Evolutionary conservation across 2,888 invertebrate genomes (phyloP), one percentile per base, ranked within the genome.

Genomic region (Phragmatobia fuliginosa): DNA sequence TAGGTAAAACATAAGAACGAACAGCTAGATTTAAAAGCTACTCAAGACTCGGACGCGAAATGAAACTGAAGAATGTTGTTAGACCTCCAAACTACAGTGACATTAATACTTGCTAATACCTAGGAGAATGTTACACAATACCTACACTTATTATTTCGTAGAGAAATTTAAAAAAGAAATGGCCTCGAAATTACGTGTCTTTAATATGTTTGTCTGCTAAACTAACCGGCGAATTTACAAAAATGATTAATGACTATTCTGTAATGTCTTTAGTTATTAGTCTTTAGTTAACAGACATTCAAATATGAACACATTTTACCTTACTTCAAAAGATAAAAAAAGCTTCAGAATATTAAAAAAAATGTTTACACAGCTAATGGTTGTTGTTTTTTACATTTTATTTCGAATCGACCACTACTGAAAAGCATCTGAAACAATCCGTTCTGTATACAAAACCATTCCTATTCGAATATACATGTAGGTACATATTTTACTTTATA

Each of bases 141-240:
- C 49, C 10, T 52, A 25, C 0, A 25, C 4, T 52, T 25, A 25
- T 52, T 4, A 25, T 25, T n/a, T 52, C 3, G 49, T 25, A 25
- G n/a, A n/a, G n/a, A n/a, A n/a, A n/a, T n/a, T n/a, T n/a, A n/a
- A n/a, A n/a, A n/a, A n/a, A n/a, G n/a, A n/a, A n/a, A n/a, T n/a
- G n/a, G n/a, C n/a, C n/a, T n/a, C n/a, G n/a, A n/a, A n/a, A n/a
- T n/a, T n/a, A n/a, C n/a, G n/a, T 67, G 65, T 38, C 63, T 32
- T 58, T 49, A 65, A 75, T 73, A 71, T 59, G 38, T 67, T 65
- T 14, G 59, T 68, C 66, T 65, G 59, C 63, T 71, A 75, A 71
- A 73, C 68, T 67, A 74, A 69, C 66, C 65, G 32, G 67, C 68
- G 18, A 62, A 59, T 71, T 72, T 70, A 70, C 67, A 64, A 45